Conservation (phyloP, 2,797 vertebrate species). For the Limnodromus scolopaceus region DNA sequence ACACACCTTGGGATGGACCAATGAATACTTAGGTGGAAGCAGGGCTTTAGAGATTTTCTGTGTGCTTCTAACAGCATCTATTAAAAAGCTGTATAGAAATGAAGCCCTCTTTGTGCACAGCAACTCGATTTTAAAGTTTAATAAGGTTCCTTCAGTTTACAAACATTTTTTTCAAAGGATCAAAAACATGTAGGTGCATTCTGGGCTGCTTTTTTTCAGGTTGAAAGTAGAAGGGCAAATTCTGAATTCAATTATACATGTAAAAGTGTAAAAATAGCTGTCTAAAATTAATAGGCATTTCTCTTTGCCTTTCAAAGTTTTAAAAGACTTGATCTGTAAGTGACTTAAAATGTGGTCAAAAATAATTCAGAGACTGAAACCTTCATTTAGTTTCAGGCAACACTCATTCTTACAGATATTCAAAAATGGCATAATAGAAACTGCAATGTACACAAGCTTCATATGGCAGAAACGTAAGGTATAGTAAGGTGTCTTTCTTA, state of each 20-base stretch:
- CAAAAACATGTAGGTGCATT: neutral
- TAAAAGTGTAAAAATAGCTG: neutral
- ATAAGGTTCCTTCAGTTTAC: neutral
- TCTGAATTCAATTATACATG: neutral
- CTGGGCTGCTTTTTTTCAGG: neutral
- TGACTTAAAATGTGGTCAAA: neutral
- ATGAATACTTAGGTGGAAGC: neutral
- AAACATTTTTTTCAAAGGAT: neutral
- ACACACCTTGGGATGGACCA: neutral
- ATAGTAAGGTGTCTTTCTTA: neutral
- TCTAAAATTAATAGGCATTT: neutral
- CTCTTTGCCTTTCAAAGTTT: neutral
- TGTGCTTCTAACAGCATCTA: neutral
- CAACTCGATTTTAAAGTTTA: neutral
- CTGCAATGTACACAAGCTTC: neutral
- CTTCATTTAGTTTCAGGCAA: neutral
- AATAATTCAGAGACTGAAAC: neutral
- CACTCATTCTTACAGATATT: neutral
- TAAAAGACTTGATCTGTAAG: neutral
- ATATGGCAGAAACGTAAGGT: neutral
- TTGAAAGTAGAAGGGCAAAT: neutral
- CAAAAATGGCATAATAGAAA: neutral
- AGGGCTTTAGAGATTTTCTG: neutral
- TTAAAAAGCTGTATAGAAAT: neutral
- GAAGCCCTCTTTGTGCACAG: neutral